A percentile compares a stretch with the other conserved stretches of the same genome.
These are phyloP conservation scores for Heteromyza rotundicornis DNA, from an alignment of 2,888 invertebrate species.

Conservation along the genomic window DNA sequence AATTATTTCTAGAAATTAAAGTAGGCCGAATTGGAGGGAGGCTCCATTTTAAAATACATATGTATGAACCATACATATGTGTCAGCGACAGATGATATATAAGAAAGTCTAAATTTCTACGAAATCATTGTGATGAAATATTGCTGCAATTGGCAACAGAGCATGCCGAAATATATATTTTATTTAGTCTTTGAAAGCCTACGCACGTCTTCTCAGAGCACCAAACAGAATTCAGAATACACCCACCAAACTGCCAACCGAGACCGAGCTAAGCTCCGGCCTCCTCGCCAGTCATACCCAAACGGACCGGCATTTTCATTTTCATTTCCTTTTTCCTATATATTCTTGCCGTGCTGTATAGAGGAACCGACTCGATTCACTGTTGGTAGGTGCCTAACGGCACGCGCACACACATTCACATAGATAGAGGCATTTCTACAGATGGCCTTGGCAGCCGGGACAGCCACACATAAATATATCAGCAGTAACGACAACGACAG, in stretches of 20 bases:
- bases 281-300: neutral
- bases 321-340: conserved; percentile 55
- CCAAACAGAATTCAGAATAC: too few relatives aligned
- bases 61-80: too few relatives aligned
- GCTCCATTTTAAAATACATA: too few relatives aligned
- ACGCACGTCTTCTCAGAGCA: conserved; percentile 8
- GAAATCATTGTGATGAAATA: too few relatives aligned
- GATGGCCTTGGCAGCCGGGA: conserved; percentile 48
- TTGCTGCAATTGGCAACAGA: conserved; percentile 16
- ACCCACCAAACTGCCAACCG: neutral
- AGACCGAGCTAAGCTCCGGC: neutral
- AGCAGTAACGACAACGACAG: neutral
- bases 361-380: conserved; percentile 11
- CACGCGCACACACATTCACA: neutral
- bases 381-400: conserved; percentile 20
- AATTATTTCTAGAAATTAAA: too few relatives aligned
- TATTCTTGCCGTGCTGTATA: neutral
- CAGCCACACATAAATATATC: conserved; percentile 23
- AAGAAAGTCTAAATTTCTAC: too few relatives aligned
- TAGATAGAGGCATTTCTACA: neutral
- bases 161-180: neutral
- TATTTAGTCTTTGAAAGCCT: neutral
- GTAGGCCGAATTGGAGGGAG: too few relatives aligned
- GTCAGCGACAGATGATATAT: too few relatives aligned
- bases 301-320: conserved; percentile 46